Base-by-base conservation (phyloP, 2,797 vertebrate species). In the Danionella dracula region DNA sequence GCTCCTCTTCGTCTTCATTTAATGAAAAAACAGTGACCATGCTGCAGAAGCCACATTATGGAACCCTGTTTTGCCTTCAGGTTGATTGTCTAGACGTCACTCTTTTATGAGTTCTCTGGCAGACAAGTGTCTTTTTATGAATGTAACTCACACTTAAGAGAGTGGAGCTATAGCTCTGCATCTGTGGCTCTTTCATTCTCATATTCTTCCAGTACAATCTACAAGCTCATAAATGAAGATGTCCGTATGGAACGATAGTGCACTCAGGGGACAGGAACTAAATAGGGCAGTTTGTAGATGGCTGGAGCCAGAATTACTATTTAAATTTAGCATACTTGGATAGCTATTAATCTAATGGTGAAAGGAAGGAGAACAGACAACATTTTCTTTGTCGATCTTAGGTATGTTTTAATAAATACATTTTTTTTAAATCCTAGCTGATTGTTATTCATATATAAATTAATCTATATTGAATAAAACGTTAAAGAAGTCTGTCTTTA, bases 231-330 rank as follows among this genome's bases (percentile, higher is more conserved):
- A 73, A 64, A 67, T 48, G 45, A 51, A 19, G 20, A 51, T 8
- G 40, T 62, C 59, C 38, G 64, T 35, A 54, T 21, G 34, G 48
- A 35, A 37, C 6, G 5, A 45, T 35, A 21, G 37, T 38, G 42
- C 19, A 21, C 75, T 58, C 61, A 40, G 32, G 71, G 71, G 75
- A 70, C 58, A 17, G 44, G 40, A 70, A 65, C 38, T 74, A 71
- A 74, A 74, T 57, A 76, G 71, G 61, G 68, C 60, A 71, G 44
- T 76, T 76, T 73, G 60, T 68, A 65, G 48, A 68, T 57, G 64
- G 68, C 68, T 76, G 63, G 42, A 54, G 32, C 45, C 29, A 67
- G 67, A 76, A 70, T 73, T 76, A 74, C 60, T 48, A 48, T 65
- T 68, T 73, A 34, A 42, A 55, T 76, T 76, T 74, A 35, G 54